Evolutionary conservation across 2,888 invertebrate genomes (phyloP).

Genomic region (Phyllotreta striolata): DNA sequence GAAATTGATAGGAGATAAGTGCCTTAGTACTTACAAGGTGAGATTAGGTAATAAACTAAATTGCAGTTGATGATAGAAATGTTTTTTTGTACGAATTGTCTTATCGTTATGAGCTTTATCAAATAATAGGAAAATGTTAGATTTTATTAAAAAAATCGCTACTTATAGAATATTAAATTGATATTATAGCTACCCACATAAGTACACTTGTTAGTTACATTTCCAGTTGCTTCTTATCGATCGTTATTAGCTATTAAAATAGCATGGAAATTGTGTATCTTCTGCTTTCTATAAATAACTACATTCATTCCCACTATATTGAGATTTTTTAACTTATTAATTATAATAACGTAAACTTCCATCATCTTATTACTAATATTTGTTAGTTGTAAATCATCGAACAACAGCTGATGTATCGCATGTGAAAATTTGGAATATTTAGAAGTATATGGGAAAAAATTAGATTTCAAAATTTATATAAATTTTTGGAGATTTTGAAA

Average conservation of each 20-base stretch:
- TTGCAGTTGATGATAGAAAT: not conserved
- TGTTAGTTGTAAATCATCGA: not conserved
- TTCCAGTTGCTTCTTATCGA: too few relatives aligned
- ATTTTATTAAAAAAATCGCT: too few relatives aligned
- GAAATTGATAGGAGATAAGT: not conserved
- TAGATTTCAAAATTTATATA: too few relatives aligned
- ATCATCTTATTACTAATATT: not conserved
- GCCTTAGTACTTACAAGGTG: not conserved
- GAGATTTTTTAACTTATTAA: not conserved
- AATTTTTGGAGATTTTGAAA: too few relatives aligned
- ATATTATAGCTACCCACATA: too few relatives aligned
- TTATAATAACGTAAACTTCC: not conserved
- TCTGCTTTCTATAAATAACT: too few relatives aligned
- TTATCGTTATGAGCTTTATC: conserved; percentile 11
- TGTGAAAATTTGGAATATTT: not conserved
- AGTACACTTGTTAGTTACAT: too few relatives aligned
- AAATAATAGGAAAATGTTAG: not conserved
- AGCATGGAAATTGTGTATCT: too few relatives aligned
- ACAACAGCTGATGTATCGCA: not conserved
- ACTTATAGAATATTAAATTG: too few relatives aligned
- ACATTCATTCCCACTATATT: not conserved
- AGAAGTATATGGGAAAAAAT: too few relatives aligned
- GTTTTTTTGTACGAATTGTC: not conserved
- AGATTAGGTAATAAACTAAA: not conserved
- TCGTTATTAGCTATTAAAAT: too few relatives aligned